phyloP scores from a whole-genome alignment of 2,113 vertebrate genomes.

The Epinephelus moara region DNA sequence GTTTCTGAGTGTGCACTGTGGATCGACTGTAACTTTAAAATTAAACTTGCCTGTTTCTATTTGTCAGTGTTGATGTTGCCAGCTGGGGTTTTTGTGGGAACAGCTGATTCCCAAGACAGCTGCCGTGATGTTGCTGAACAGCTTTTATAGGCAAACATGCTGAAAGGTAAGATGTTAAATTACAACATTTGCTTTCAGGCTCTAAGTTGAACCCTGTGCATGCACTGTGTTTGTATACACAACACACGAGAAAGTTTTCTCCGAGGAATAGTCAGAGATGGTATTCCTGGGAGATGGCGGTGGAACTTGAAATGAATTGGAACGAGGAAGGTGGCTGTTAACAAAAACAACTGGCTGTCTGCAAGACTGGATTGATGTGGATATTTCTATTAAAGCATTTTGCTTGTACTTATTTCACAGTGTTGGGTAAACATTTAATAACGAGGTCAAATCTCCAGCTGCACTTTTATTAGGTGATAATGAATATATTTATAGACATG shows the following conservation, averaged over 20 bases:
- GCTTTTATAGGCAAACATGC: conserved; percentile 55
- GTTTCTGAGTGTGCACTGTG: neutral
- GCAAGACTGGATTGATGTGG: neutral
- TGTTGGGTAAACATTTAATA: neutral
- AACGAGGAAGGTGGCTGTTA: conserved; percentile 16
- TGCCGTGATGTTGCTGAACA: conserved; percentile 41
- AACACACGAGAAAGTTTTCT: conserved; percentile 22
- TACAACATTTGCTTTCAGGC: conserved; percentile 39
- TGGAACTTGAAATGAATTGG: conserved; percentile 17
- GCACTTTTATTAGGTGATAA: neutral
- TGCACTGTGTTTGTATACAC: conserved; percentile 31
- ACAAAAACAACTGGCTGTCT: conserved; percentile 25
- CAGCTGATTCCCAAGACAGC: conserved; percentile 60
- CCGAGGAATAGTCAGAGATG: conserved; percentile 31
- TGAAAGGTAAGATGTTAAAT: conserved; percentile 59
- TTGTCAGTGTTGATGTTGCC: conserved; percentile 45
- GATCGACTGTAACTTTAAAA: conserved; percentile 33
- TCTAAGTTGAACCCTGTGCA: conserved; percentile 17
- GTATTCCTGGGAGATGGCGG: conserved; percentile 48
- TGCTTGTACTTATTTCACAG: neutral
- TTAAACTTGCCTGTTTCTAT: conserved; percentile 28
- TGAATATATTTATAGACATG: neutral
- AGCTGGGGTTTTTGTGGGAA: conserved; percentile 42
- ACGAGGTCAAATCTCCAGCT: neutral
- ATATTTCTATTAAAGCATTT: neutral